A percentile compares a stretch with the other conserved stretches of the same genome.
Conservation (phyloP, 2,888 invertebrate species). For the Lamellibrachia satsuma region DNA sequence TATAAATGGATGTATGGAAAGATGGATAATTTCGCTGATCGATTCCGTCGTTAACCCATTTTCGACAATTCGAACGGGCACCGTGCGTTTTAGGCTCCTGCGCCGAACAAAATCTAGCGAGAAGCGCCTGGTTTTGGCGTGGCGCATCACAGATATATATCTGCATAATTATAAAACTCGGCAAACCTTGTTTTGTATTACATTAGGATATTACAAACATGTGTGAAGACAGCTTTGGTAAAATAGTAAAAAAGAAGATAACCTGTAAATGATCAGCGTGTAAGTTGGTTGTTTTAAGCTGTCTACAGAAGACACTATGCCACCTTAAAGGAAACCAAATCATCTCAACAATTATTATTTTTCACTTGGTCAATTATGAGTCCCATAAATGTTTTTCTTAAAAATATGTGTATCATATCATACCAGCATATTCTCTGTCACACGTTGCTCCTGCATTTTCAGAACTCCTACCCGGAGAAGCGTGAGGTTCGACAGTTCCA, state of each 20-base stretch:
- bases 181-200: not conserved
- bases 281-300: not conserved
- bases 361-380: not conserved
- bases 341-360: not conserved
- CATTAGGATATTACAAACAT: not conserved
- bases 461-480: slow-evolving; percentile 68
- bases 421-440: not conserved
- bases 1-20: no score
- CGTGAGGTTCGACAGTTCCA: slow-evolving; percentile 96
- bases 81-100: no score
- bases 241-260: not conserved
- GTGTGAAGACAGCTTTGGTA: not conserved
- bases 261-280: no score
- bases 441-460: slow-evolving; percentile 32
- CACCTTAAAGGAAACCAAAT: not conserved
- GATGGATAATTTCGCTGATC: no score
- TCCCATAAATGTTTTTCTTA: not conserved
- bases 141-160: no score
- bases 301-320: not conserved
- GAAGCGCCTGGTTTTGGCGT: no score
- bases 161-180: not conserved
- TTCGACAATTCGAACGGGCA: no score
- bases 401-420: not conserved
- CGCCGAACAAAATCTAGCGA: no score
- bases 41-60: no score